These are phyloP conservation scores for Spodoptera littoralis DNA, from an alignment of 2,888 invertebrate genomes.

Conservation along the genomic window DNA sequence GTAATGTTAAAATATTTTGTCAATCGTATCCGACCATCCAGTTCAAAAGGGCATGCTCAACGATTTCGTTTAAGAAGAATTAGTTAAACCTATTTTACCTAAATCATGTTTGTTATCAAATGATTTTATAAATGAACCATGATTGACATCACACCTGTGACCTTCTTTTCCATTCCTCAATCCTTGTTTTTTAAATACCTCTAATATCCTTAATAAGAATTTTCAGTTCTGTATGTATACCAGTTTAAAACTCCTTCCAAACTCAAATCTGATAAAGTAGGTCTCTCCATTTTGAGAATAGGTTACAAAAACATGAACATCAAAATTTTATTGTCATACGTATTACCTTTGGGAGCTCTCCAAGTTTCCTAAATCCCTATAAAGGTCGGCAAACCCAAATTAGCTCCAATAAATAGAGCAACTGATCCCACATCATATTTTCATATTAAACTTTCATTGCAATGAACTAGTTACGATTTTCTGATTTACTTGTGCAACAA, in stretches of 20 bases:
- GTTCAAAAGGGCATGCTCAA: too few species aligned
- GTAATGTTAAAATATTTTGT: too few species aligned
- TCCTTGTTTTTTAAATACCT: background rate
- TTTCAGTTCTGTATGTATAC: background rate
- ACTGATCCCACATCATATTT: conserved; percentile 35
- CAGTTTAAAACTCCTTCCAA: background rate
- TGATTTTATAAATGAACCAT: too few species aligned
- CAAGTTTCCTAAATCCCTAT: conserved; percentile 50
- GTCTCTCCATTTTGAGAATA: conserved; percentile 15
- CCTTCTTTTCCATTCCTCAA: background rate
- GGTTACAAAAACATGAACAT: conserved; percentile 34
- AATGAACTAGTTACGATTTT: conserved; percentile 1
- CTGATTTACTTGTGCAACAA: background rate
- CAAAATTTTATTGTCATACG: conserved; percentile 37
- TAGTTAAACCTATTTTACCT: too few species aligned
- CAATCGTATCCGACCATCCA: too few species aligned
- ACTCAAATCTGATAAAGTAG: conserved; percentile 12
- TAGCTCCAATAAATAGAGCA: conserved; percentile 46
- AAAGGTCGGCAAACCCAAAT: conserved; percentile 53
- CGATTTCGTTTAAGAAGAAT: too few species aligned
- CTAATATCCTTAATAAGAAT: background rate
- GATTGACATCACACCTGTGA: too few species aligned
- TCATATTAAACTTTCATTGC: conserved; percentile 24
- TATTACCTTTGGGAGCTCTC: conserved; percentile 43
- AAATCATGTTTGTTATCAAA: too few species aligned